phyloP scores from a whole-genome alignment of 2,113 vertebrate genomes.

The Vulpes ferrilata region DNA sequence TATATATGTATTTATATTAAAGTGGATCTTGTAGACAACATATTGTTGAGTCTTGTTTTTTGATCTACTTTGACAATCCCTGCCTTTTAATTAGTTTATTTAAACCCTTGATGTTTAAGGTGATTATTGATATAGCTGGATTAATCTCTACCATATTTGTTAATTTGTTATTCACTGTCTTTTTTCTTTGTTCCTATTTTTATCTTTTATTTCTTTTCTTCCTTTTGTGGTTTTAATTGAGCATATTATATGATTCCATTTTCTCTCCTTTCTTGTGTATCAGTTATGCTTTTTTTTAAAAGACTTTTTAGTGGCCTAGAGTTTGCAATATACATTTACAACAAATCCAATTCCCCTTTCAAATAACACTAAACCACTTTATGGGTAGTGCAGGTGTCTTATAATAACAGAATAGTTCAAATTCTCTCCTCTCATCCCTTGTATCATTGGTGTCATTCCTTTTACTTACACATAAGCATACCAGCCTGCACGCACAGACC shows the following conservation, averaged over 20 bases:
- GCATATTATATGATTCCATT: neutral
- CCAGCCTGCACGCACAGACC: too few relatives aligned
- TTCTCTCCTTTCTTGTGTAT: neutral
- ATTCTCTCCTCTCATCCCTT: neutral
- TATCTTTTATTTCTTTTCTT: neutral
- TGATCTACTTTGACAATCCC: neutral
- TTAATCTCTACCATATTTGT: neutral
- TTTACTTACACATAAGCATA: neutral
- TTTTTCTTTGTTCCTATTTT: neutral
- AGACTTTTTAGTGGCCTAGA: neutral
- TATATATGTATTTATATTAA: neutral
- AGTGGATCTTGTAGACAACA: neutral
- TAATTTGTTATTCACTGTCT: neutral
- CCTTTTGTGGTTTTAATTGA: neutral
- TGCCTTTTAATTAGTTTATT: neutral
- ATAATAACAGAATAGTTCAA: neutral
- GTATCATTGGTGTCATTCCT: neutral
- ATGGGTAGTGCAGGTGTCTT: neutral
- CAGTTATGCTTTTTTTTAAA: neutral
- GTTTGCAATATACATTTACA: neutral
- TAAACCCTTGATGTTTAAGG: neutral
- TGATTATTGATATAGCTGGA: neutral
- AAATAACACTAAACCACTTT: neutral
- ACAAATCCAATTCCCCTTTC: neutral
- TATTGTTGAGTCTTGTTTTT: neutral